Evolutionary conservation across 2,113 vertebrate genomes (phyloP).

Genomic region (Regulus satrapa): DNA sequence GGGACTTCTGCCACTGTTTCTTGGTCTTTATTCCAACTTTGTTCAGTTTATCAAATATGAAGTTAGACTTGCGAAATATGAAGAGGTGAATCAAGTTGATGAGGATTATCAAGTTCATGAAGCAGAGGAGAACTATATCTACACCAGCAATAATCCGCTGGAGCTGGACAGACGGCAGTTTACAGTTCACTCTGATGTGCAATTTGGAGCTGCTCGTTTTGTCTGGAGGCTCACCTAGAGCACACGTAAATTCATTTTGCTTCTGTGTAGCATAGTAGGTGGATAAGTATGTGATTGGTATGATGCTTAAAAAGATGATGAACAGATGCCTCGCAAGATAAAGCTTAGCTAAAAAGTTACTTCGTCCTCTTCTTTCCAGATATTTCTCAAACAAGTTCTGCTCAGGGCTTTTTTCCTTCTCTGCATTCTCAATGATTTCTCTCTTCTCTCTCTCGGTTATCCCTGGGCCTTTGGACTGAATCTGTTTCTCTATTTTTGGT

Average conservation of each 20-base stretch:
- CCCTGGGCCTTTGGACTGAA: slow-evolving; percentile 95
- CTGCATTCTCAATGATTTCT: slow-evolving; percentile 98
- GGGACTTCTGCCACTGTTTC: slow-evolving; percentile 95
- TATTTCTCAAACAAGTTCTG: slow-evolving; percentile 99
- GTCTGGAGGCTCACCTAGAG: slow-evolving; percentile 88
- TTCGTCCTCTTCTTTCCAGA: slow-evolving; percentile 91
- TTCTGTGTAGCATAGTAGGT: slow-evolving; percentile 93
- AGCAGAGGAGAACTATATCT: slow-evolving; percentile 89
- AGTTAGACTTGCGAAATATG: slow-evolving; percentile 98
- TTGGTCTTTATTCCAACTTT: slow-evolving; percentile 97
- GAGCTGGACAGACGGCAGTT: slow-evolving; percentile 93
- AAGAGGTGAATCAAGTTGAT: slow-evolving; percentile 94
- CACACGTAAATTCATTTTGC: slow-evolving; percentile 96
- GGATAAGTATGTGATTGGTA: slow-evolving; percentile 94
- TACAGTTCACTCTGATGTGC: slow-evolving; percentile 90
- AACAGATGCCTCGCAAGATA: slow-evolving; percentile 92
- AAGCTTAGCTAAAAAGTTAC: slow-evolving; percentile 96
- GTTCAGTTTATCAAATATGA: slow-evolving; percentile 97
- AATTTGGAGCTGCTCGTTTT: slow-evolving; percentile 81
- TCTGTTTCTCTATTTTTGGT: slow-evolving; percentile 99
- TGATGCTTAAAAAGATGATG: slow-evolving; percentile 94
- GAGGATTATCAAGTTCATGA: slow-evolving; percentile 95
- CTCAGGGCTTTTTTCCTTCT: slow-evolving; percentile 98
- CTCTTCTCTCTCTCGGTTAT: slow-evolving; percentile 92
- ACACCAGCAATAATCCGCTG: slow-evolving; percentile 95